Conservation (phyloP, 2,888 invertebrate genomes). For the Limnephilus auricula region DNA sequence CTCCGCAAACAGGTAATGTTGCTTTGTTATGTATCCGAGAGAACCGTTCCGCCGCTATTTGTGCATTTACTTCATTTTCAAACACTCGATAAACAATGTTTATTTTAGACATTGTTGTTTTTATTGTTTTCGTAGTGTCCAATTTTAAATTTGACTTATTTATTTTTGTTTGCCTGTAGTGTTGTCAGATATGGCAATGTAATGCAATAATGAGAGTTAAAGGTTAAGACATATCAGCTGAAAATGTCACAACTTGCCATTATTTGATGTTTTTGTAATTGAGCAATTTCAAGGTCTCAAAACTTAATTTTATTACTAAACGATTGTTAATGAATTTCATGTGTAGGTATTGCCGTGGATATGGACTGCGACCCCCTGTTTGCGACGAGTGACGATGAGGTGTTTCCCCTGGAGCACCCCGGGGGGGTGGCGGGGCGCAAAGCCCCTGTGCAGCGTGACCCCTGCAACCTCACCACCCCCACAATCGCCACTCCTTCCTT, state of each 20-base stretch:
- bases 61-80: slow-evolving; percentile 8
- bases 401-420: slow-evolving; percentile 70
- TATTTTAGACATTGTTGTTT: not conserved
- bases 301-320: not conserved
- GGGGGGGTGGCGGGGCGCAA: slow-evolving; percentile 33
- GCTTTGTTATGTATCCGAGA: slow-evolving; percentile 13
- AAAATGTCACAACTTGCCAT: not conserved
- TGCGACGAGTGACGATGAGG: slow-evolving; percentile 82
- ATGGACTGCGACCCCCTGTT: slow-evolving; percentile 82
- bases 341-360: slow-evolving; percentile 74
- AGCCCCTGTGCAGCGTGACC: slow-evolving; percentile 56
- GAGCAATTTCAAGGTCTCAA: not conserved
- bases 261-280: not conserved
- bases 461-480: slow-evolving; percentile 58
- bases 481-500: slow-evolving; percentile 48
- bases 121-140: not conserved
- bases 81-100: not conserved
- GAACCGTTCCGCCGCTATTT: not conserved
- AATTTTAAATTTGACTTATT: not conserved
- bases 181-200: not conserved
- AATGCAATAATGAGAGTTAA: not conserved
- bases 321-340: not conserved
- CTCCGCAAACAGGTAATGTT: slow-evolving; percentile 66
- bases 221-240: not conserved
- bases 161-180: not conserved